Conservation (phyloP, 2,888 invertebrate species). For the Sphaerophoria rueppellii region DNA sequence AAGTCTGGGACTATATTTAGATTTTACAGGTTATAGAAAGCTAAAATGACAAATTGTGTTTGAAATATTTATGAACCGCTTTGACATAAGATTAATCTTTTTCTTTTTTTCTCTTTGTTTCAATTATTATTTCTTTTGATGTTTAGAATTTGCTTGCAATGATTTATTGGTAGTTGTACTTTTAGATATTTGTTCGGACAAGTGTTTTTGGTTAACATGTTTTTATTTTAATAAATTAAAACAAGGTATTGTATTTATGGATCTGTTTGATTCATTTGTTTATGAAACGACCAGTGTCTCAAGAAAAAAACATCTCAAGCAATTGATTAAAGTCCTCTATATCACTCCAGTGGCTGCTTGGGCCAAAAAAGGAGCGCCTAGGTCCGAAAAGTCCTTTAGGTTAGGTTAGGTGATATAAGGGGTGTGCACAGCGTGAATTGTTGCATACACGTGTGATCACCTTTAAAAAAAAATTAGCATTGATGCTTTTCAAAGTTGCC, state of each 20-base stretch:
- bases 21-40: slow-evolving; percentile 28
- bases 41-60: slow-evolving; percentile 58
- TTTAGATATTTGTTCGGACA: background rate
- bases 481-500: no score
- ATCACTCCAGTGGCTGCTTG: no score
- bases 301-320: no score
- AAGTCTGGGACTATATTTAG: slow-evolving; percentile 45
- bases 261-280: background rate
- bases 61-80: slow-evolving; percentile 44
- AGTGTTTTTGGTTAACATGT: background rate
- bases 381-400: no score
- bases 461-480: no score
- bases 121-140: background rate
- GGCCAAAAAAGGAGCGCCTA: no score
- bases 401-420: no score
- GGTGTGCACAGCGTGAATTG: no score
- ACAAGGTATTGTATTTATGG: background rate
- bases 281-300: no score
- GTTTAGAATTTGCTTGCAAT: background rate
- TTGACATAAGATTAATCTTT: slow-evolving; percentile 48
- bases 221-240: background rate
- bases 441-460: no score
- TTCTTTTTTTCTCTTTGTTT: background rate
- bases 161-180: slow-evolving; percentile 7
- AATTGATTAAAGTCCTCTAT: no score